phyloP scores from a whole-genome alignment of 2,888 invertebrate genomes.

The Nudaria mundana region DNA sequence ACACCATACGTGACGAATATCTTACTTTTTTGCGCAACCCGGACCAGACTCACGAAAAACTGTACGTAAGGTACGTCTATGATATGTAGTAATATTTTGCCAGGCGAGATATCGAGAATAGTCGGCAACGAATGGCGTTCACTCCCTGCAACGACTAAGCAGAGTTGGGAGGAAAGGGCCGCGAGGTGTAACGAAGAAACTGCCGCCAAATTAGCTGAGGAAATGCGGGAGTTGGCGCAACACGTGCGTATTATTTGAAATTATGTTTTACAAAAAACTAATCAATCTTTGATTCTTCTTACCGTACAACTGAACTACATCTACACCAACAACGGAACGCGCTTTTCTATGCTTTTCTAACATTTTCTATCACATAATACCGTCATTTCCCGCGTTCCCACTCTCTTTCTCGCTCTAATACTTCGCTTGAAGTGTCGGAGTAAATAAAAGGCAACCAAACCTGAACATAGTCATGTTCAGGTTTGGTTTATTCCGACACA shows the following conservation, averaged over 20 bases:
- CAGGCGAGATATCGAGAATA: constrained; percentile 85
- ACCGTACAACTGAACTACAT: too few relatives aligned
- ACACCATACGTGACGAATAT: constrained; percentile 9
- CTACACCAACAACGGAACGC: too few relatives aligned
- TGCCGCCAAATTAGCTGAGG: constrained; percentile 83
- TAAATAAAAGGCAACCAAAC: too few relatives aligned
- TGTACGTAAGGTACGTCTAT: constrained; percentile 30
- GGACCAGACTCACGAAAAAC: constrained; percentile 25
- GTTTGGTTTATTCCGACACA: too few relatives aligned
- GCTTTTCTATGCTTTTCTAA: too few relatives aligned
- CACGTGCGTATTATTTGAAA: constrained; percentile 51
- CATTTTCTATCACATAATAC: too few relatives aligned
- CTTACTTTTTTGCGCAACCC: constrained; percentile 24
- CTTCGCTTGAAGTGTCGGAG: too few relatives aligned
- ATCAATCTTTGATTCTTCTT: too few relatives aligned
- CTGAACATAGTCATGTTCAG: too few relatives aligned
- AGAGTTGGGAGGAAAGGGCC: constrained; percentile 97
- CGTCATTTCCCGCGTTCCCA: too few relatives aligned
- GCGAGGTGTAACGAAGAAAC: constrained; percentile 93
- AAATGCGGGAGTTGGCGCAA: constrained; percentile 66
- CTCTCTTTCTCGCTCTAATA: too few relatives aligned
- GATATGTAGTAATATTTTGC: constrained; percentile 23
- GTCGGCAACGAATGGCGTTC: constrained; percentile 96
- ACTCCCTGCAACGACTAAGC: constrained; percentile 92
- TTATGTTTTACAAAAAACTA: not conserved